Percentiles rank a stretch among this genome's conserved stretches.
Evolutionary conservation across 2,888 invertebrate species (phyloP).

Genomic region (Palloptera scutellata): DNA sequence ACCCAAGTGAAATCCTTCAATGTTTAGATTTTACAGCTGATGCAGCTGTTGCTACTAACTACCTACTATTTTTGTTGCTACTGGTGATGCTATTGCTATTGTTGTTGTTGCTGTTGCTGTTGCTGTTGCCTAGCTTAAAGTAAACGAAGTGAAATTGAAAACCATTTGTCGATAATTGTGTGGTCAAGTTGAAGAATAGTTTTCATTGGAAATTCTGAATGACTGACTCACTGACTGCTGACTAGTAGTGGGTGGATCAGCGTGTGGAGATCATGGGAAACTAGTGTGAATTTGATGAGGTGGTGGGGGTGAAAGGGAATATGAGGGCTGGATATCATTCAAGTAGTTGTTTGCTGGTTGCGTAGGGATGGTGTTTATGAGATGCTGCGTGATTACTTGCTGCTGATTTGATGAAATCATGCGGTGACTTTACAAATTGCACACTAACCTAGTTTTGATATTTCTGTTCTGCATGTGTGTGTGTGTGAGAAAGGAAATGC

Average conservation of each 20-base stretch:
- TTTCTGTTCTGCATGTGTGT: not conserved
- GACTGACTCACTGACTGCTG: not conserved
- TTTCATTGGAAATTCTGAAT: not conserved
- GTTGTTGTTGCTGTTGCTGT: no score
- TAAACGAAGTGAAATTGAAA: conserved; percentile 53
- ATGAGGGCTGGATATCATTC: no score
- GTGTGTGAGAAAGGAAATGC: not conserved
- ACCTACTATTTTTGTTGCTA: no score
- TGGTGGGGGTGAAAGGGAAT: no score
- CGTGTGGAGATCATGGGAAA: not conserved
- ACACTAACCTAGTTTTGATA: conserved; percentile 28
- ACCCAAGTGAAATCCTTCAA: no score
- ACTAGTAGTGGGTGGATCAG: not conserved
- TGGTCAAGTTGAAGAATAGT: conserved; percentile 25
- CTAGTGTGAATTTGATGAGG: not conserved
- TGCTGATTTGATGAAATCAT: conserved; percentile 50
- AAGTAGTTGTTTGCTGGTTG: no score
- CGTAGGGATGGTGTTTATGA: not conserved
- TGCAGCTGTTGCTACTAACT: no score
- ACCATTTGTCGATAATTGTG: conserved; percentile 51
- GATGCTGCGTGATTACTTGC: conserved; percentile 47
- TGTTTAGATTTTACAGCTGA: no score
- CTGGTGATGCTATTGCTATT: no score
- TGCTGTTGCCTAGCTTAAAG: no score
- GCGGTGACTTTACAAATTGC: conserved; percentile 50